phyloP scores from a whole-genome alignment of 2,797 vertebrate genomes.

The Halcyon badia region DNA sequence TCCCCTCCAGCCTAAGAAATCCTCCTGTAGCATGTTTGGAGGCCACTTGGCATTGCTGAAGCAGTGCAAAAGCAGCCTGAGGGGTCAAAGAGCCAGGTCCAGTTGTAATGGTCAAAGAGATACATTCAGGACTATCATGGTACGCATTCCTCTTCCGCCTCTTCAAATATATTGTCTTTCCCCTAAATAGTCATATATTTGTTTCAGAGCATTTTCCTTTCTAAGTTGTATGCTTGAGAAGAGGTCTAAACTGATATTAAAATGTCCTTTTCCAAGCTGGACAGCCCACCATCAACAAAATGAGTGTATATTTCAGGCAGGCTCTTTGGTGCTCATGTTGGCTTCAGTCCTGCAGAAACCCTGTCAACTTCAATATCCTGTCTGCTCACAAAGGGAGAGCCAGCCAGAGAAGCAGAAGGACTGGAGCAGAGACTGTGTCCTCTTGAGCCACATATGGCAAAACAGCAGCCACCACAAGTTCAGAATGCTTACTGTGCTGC shows the following conservation, averaged over 20 bases:
- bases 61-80: neutral
- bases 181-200: neutral
- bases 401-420: neutral
- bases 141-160: neutral
- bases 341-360: neutral
- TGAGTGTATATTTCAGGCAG: neutral
- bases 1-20: neutral
- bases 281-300: neutral
- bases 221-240: neutral
- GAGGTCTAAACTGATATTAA: neutral
- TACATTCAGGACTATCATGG: neutral
- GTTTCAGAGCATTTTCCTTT: neutral
- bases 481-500: neutral
- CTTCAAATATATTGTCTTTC: neutral
- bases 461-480: neutral
- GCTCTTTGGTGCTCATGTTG: neutral
- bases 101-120: neutral
- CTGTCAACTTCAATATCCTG: neutral
- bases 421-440: neutral
- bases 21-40: neutral
- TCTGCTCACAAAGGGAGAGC: neutral
- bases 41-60: accelerated
- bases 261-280: neutral
- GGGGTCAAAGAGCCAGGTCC: neutral
- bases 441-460: neutral